Percentiles rank a stretch among this genome's conserved stretches.
phyloP scores from a whole-genome alignment of 1,140 invertebrate genomes.

The Pseudoatta argentina region DNA sequence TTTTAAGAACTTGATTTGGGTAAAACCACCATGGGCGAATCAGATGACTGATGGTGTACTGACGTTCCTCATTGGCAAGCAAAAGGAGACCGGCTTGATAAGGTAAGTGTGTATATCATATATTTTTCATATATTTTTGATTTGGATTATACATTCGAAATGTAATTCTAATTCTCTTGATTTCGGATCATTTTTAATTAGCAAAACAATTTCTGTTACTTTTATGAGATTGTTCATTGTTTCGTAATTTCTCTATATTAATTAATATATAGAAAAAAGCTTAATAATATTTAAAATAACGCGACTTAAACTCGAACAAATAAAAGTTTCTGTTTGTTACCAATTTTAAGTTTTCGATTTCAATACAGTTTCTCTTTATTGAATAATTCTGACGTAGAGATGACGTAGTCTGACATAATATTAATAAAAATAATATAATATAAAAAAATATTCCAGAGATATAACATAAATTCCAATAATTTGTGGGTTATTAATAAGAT shows the following conservation, averaged over 20 bases:
- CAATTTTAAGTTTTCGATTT: neutral
- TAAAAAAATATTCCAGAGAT: neutral
- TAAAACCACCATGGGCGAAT: slow-evolving; percentile 95
- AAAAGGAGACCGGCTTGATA: slow-evolving; percentile 88
- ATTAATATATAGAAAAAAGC: no score
- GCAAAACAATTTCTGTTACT: neutral
- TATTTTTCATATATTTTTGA: slow-evolving; percentile 8
- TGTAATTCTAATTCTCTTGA: neutral
- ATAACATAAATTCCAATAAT: neutral
- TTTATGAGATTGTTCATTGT: neutral
- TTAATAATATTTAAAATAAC: neutral
- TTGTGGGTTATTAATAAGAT: no score
- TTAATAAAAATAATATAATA: neutral
- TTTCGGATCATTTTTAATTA: slow-evolving; percentile 1
- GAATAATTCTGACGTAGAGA: neutral
- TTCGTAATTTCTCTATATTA: neutral
- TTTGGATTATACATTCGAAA: neutral
- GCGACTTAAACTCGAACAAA: neutral
- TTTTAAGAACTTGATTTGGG: slow-evolving; percentile 92
- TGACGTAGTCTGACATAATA: neutral
- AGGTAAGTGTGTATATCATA: slow-evolving; percentile 74
- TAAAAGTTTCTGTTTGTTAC: neutral
- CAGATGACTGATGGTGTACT: slow-evolving; percentile 91
- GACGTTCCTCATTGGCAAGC: slow-evolving; percentile 91
- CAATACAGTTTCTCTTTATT: slow-evolving; percentile 10